A percentile compares a stretch with the other conserved stretches of the same genome.
Conservation (phyloP, 2,888 invertebrate species). For the Amiota minor region DNA sequence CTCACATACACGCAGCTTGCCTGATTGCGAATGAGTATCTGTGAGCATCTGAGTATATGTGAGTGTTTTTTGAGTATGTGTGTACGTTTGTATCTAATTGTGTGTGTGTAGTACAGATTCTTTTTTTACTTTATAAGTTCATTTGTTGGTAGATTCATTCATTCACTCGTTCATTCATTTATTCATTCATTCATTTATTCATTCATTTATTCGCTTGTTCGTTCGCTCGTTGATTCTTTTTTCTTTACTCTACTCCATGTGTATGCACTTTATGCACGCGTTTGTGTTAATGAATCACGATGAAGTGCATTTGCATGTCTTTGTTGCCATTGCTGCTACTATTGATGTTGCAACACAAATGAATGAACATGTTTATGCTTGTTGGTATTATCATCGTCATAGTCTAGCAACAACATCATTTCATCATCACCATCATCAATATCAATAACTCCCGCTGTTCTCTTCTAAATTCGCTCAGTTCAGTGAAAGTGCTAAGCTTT, state of each 20-base stretch:
- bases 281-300: conserved; percentile 40
- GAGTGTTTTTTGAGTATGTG: neutral
- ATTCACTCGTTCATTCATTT: neutral
- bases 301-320: conserved; percentile 41
- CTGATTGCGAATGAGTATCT: conserved; percentile 16
- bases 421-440: neutral
- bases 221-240: neutral
- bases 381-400: neutral
- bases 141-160: neutral
- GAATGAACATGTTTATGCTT: conserved; percentile 1
- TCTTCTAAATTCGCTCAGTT: neutral
- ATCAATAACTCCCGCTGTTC: neutral
- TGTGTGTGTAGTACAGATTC: neutral
- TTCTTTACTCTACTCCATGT: conserved; percentile 5
- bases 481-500: neutral
- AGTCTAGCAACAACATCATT: neutral
- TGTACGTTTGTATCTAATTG: neutral
- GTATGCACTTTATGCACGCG: conserved; percentile 36
- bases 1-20: conserved; percentile 3
- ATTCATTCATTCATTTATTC: neutral
- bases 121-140: neutral
- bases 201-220: neutral
- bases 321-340: conserved; percentile 16
- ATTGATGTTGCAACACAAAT: neutral
- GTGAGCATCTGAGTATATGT: conserved; percentile 7